Percentiles rank a stretch among this genome's conserved stretches.
Conservation (phyloP, 1,140 invertebrate species). For the Bombus waltoni region DNA sequence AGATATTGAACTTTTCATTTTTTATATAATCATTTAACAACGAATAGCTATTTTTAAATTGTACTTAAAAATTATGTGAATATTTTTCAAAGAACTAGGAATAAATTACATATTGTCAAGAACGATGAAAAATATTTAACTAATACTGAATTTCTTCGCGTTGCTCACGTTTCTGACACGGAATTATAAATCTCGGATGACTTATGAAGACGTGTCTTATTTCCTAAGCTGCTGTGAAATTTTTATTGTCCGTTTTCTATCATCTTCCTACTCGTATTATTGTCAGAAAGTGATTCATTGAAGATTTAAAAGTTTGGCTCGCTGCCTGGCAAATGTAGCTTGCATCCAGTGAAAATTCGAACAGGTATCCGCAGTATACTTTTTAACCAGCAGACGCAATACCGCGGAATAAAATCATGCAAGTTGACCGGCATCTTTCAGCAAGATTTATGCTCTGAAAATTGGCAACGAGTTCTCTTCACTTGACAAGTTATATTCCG, state of each 20-base stretch:
- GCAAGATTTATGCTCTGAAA: slow-evolving; percentile 31
- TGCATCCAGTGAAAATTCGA: slow-evolving; percentile 4
- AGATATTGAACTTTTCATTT: too few species aligned
- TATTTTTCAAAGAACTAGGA: too few species aligned
- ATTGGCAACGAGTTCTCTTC: slow-evolving; percentile 17
- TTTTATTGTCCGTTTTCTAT: background rate
- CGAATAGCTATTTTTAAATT: too few species aligned
- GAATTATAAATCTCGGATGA: background rate
- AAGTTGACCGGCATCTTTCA: background rate
- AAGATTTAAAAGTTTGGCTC: slow-evolving; percentile 41
- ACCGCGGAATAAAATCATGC: slow-evolving; percentile 24
- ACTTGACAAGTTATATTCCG: background rate
- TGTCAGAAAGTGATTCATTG: slow-evolving; percentile 19
- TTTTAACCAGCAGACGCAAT: slow-evolving; percentile 1
- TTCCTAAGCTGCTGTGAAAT: background rate
- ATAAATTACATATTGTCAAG: too few species aligned
- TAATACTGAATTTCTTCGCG: too few species aligned
- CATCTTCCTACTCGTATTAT: background rate
- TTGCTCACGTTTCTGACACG: background rate
- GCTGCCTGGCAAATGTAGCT: slow-evolving; percentile 12
- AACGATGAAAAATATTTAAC: too few species aligned
- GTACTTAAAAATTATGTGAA: too few species aligned
- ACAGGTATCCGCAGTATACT: slow-evolving; percentile 17
- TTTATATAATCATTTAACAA: too few species aligned
- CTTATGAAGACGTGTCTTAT: background rate